Percentiles rank a stretch among this genome's conserved stretches.
Conservation (phyloP, 64 coral and sea anemone species). For the Actinia equina region DNA sequence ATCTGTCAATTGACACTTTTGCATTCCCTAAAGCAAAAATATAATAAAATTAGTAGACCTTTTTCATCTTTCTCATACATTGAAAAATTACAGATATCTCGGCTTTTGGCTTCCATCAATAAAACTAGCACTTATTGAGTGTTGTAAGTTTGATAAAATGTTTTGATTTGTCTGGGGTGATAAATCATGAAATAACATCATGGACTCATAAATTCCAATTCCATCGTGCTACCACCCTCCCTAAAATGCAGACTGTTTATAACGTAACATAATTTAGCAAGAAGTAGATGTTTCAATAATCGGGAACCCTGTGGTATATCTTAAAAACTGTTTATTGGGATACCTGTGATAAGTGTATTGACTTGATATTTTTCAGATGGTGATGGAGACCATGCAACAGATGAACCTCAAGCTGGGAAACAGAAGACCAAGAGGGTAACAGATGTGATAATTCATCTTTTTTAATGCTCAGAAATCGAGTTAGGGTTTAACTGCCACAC, state of each 20-base stretch:
- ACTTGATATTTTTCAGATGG: not conserved
- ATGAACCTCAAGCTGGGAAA: slow-evolving; percentile 6
- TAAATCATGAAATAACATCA: too few species aligned
- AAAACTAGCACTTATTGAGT: not conserved
- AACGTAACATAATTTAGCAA: too few species aligned
- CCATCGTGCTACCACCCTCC: too few species aligned
- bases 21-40: too few species aligned
- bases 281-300: not conserved
- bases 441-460: too few species aligned
- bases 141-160: too few species aligned
- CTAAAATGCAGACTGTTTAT: too few species aligned
- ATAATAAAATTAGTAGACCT: too few species aligned
- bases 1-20: not conserved
- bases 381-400: slow-evolving; percentile 11
- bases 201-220: too few species aligned
- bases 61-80: not conserved
- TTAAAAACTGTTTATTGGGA: not conserved
- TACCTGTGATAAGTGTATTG: not conserved
- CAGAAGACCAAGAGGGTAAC: slow-evolving; percentile 12
- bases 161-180: too few species aligned
- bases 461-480: too few species aligned
- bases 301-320: not conserved
- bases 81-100: not conserved
- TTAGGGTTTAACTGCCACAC: too few species aligned
- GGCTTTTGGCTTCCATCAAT: not conserved